Conservation (phyloP, 1,140 invertebrate genomes). For the Chironomus tepperi region DNA sequence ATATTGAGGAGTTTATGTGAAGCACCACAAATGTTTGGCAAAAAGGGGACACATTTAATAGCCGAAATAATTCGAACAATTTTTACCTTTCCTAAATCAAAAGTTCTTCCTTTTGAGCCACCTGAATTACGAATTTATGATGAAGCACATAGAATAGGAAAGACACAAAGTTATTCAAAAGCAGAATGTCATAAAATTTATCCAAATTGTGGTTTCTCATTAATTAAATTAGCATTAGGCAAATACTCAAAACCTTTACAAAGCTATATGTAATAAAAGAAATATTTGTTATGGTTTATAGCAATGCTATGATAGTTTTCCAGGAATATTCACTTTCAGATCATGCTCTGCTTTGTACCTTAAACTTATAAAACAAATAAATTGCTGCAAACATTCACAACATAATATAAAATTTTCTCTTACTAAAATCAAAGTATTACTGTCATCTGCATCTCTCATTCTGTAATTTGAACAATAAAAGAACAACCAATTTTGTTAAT, state of each 20-base stretch:
- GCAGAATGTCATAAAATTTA: conserved; percentile 45
- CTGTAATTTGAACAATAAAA: not conserved
- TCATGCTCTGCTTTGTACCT: too few species aligned
- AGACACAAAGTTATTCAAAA: conserved; percentile 36
- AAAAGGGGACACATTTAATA: conserved; percentile 49
- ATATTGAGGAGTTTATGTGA: conserved; percentile 54
- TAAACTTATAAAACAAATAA: too few species aligned
- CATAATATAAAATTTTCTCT: too few species aligned
- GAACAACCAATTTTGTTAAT: not conserved
- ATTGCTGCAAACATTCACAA: too few species aligned
- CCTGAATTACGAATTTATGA: conserved; percentile 52
- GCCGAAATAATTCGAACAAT: conserved; percentile 57
- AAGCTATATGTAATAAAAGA: not conserved
- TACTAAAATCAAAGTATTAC: too few species aligned
- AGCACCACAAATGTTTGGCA: conserved; percentile 49
- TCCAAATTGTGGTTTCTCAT: conserved; percentile 50
- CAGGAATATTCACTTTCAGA: too few species aligned
- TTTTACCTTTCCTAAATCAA: conserved; percentile 50
- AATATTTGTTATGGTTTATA: not conserved
- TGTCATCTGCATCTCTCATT: too few species aligned
- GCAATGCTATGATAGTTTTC: too few species aligned
- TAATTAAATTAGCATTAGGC: conserved; percentile 56
- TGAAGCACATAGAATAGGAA: conserved; percentile 47
- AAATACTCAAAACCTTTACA: conserved; percentile 43
- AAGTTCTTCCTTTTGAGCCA: conserved; percentile 49